These are phyloP conservation scores for Gymnogyps californianus DNA, from an alignment of 2,113 vertebrate genomes.

Conservation along the genomic window DNA sequence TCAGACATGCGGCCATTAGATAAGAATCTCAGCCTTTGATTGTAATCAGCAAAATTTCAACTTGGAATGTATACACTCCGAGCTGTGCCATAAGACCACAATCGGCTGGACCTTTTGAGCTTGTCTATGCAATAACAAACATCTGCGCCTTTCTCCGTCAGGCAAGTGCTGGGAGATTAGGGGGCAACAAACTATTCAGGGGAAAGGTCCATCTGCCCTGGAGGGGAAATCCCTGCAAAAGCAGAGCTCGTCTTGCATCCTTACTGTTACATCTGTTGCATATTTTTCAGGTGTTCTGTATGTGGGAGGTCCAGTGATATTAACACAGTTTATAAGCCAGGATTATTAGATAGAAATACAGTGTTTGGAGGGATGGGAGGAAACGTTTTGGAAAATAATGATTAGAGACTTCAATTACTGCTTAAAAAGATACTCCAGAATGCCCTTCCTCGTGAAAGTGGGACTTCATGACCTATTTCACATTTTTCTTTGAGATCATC, in stretches of 20 bases:
- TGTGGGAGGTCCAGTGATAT: background rate
- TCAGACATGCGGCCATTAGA: background rate
- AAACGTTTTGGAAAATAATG: background rate
- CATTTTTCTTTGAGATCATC: background rate
- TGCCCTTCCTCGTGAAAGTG: background rate
- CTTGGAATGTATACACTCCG: background rate
- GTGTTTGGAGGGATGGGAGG: background rate
- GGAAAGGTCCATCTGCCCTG: background rate
- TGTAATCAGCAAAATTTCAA: background rate
- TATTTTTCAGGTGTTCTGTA: background rate
- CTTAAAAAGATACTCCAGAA: background rate
- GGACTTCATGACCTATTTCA: background rate
- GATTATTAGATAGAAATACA: background rate
- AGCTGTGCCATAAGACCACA: background rate
- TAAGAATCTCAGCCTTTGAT: constrained; percentile 14
- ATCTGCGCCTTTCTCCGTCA: background rate
- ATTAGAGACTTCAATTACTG: background rate
- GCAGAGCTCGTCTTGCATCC: background rate
- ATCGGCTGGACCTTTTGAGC: background rate
- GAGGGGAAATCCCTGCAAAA: background rate
- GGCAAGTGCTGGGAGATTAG: background rate
- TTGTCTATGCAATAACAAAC: background rate
- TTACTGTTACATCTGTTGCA: rapidly evolving
- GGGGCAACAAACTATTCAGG: background rate
- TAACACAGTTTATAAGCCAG: background rate